Base-by-base conservation (phyloP, 2,888 invertebrate genomes). In the Drosophila infuscata region DNA sequence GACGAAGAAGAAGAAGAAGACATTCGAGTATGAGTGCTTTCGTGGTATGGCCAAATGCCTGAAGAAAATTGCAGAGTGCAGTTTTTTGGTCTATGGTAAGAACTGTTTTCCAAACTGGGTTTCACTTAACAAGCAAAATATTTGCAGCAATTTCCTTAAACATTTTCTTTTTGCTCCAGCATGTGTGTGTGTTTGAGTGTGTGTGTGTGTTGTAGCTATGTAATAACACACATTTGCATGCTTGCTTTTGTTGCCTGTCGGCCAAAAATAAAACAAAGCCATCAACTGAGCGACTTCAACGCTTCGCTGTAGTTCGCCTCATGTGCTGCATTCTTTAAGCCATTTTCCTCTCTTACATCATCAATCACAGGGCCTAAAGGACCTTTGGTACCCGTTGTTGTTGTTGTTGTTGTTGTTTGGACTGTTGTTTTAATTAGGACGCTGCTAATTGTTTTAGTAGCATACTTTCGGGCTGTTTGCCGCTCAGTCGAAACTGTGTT, bases 71-170 rank as follows among this genome's bases (percentile, higher is more conserved):
- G 70, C 85, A 69, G 62, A 74, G 72, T 77, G 83, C 70, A 74
- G 74, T 78, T 64, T 17, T 56, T 63, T 59, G 57, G 52, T 65
- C 64, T 57, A 53, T 35, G 52, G 62, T 35, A 74, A 74, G 74
- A 83, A 76, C 73, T 63, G 67, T 85, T 83, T 76, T 80, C 64
- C 66, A 88, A 85, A 87, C 85, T 87, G 88, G 91, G 87, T 89
- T 87, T 90, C 87, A 90, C 77, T 87, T 91, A 87, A 87, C 87
- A 87, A 87, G 87, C 91, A 90, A 87, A 89, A 87, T 87, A 91
- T 88, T 88, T 88, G 90, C 88, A 74, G 91, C 91, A 89, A 91
- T 88, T 91, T 88, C 83, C 89, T 80, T 88, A 88, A 88, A 88
- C 86, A 91, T 89, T 88, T 82, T 90, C 88, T 79, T 90, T 76